Base-by-base conservation (phyloP, 2,888 invertebrate genomes). In the Campoplex capitator region DNA sequence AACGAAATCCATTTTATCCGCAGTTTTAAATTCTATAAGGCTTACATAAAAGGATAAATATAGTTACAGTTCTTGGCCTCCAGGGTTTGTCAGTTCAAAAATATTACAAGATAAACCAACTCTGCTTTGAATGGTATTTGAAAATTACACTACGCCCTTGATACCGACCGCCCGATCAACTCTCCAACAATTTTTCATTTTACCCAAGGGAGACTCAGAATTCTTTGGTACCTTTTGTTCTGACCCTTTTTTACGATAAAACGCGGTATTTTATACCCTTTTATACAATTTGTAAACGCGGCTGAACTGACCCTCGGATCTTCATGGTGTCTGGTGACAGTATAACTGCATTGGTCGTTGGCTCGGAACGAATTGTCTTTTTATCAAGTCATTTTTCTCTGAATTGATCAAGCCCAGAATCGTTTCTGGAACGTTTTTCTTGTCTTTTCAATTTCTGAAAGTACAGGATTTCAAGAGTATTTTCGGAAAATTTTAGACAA, bases 91-190 rank as follows among this genome's bases (percentile, higher is more conserved):
- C 58, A 58, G 58, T 58, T 11, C 8, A 11, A 58, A 58, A 28
- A 58, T 58, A 58, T 58, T 23, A 58, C 58, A 9, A 58, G 58
- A 62, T 62, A 62, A 62, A 32, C 28, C 28, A 58, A 58, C 32
- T 28, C 32, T 62, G 62, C 28, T 62, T 62, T 62, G 32, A 28
- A 62, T 62, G 16, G 16, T 23, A 51, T 62, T 62, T 62, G 32
- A 32, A 62, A 28, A 62, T 62, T 62, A 62, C 62, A 11, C 13
- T 13, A 62, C 6, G 13, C 62, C 13, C 28, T 62, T 16, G 38
- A 62, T 62, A 28, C 62, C 13, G 16, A 28, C 28, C 28, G 32
- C 62, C 32, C 32, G 51, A 51, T 51, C 51, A 18, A 51, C 51
- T 18, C 18, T 18, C 18, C 18, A 13, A 62, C 32, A 6, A 62